Conservation (phyloP, 2,797 vertebrate genomes). For the Malacoctenus gilli region DNA sequence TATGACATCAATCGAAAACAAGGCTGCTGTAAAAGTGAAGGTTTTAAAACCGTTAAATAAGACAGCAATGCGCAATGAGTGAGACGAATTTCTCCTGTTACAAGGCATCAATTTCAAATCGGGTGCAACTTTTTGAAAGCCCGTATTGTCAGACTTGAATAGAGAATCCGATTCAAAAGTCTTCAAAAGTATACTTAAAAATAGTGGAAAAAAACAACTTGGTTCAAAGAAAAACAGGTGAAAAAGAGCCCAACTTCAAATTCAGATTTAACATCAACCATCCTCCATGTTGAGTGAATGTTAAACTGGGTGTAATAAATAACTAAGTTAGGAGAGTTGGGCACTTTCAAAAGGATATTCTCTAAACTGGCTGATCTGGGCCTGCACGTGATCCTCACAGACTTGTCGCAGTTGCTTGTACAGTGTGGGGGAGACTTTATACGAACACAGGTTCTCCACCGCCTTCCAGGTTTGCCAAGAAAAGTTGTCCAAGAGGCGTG, state of each 20-base stretch:
- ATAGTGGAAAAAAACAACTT: neutral
- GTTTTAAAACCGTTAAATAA: too few relatives aligned
- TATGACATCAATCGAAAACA: too few relatives aligned
- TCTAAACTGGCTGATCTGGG: constrained; percentile 97
- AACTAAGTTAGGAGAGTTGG: neutral
- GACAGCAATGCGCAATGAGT: too few relatives aligned
- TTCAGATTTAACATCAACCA: neutral
- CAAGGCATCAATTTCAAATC: too few relatives aligned
- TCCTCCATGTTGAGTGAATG: neutral
- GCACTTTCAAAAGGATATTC: constrained; percentile 98
- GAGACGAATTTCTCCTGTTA: too few relatives aligned
- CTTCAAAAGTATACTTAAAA: too few relatives aligned
- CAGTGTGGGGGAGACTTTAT: constrained; percentile 98
- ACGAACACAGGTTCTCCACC: constrained; percentile 98
- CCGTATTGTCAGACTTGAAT: too few relatives aligned
- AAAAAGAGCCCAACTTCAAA: neutral
- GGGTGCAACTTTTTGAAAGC: too few relatives aligned
- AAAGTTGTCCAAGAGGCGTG: too few relatives aligned
- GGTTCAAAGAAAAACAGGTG: neutral
- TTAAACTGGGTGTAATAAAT: constrained; percentile 1
- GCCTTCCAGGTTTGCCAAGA: constrained; percentile 81
- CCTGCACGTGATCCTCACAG: constrained; percentile 98
- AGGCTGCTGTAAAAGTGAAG: too few relatives aligned
- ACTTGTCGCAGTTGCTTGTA: constrained; percentile 97
- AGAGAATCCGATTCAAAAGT: too few relatives aligned